A percentile compares a stretch with the other conserved stretches of the same genome.
Evolutionary conservation across 2,797 vertebrate genomes (phyloP).

Genomic region (Pagetopsis macropterus): DNA sequence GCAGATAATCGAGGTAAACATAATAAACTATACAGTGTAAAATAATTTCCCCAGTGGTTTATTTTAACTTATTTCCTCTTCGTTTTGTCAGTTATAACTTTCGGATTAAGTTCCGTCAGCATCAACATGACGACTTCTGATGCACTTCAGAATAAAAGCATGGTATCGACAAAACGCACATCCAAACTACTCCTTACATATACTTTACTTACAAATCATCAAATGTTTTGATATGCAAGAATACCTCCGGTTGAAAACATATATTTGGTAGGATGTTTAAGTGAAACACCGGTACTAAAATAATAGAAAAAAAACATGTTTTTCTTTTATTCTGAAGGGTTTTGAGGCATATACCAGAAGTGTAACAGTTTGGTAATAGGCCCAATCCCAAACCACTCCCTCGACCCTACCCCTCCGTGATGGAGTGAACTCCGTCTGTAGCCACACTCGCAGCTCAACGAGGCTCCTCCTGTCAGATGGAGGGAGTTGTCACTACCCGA

Average conservation of each 20-base stretch:
- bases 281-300: too few relatives aligned
- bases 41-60: accelerated
- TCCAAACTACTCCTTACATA: background rate
- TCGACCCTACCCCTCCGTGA: too few relatives aligned
- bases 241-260: too few relatives aligned
- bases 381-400: too few relatives aligned
- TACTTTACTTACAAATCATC: background rate
- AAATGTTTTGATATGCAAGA: background rate
- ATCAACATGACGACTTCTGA: background rate
- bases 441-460: too few relatives aligned
- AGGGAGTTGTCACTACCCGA: too few relatives aligned
- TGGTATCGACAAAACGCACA: accelerated
- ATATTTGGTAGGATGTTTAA: background rate
- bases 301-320: background rate
- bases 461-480: too few relatives aligned
- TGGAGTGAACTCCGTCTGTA: too few relatives aligned
- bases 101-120: background rate
- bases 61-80: background rate
- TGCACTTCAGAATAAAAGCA: slow-evolving; percentile 37
- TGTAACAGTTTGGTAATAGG: background rate
- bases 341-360: background rate
- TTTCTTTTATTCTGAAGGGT: slow-evolving; percentile 11
- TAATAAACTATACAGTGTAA: accelerated
- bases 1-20: background rate
- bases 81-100: background rate